These are phyloP conservation scores for Coregonus sp. DNA, from an alignment of 2,797 vertebrate genomes.

Conservation along the genomic window DNA sequence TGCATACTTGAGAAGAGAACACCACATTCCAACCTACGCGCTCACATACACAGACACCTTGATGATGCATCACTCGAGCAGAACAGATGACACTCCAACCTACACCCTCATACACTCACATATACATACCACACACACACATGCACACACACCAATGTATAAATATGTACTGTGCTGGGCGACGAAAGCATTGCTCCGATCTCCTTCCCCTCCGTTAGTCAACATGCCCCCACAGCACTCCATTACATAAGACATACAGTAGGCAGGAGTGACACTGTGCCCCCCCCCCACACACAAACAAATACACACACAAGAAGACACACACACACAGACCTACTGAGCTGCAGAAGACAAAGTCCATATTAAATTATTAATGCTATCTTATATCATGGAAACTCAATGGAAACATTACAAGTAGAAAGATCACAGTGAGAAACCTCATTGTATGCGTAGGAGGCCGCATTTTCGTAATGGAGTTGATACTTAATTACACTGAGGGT, in stretches of 20 bases:
- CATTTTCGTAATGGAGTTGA: background rate
- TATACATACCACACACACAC: slow-evolving; percentile 7
- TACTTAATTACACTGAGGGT: background rate
- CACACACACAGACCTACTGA: background rate
- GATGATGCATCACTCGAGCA: background rate
- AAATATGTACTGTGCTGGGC: background rate
- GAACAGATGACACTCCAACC: background rate
- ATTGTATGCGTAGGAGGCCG: background rate
- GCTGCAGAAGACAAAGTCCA: background rate
- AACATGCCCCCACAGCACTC: slow-evolving; percentile 38
- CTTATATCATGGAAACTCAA: background rate
- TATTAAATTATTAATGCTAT: background rate
- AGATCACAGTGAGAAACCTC: background rate
- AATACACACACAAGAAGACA: slow-evolving; percentile 11
- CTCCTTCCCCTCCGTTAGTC: slow-evolving; percentile 37
- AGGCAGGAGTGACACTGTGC: slow-evolving; percentile 25
- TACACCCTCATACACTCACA: slow-evolving; percentile 4
- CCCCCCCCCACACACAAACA: slow-evolving; percentile 17
- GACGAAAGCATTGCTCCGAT: slow-evolving; percentile 24
- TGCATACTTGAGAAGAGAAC: background rate
- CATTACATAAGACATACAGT: slow-evolving; percentile 52
- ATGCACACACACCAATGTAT: background rate
- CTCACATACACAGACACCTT: slow-evolving; percentile 9
- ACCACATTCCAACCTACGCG: background rate
- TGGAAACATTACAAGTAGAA: background rate